These are phyloP conservation scores for Harpalus rubripes DNA, from an alignment of 2,888 invertebrate genomes.

Conservation along the genomic window DNA sequence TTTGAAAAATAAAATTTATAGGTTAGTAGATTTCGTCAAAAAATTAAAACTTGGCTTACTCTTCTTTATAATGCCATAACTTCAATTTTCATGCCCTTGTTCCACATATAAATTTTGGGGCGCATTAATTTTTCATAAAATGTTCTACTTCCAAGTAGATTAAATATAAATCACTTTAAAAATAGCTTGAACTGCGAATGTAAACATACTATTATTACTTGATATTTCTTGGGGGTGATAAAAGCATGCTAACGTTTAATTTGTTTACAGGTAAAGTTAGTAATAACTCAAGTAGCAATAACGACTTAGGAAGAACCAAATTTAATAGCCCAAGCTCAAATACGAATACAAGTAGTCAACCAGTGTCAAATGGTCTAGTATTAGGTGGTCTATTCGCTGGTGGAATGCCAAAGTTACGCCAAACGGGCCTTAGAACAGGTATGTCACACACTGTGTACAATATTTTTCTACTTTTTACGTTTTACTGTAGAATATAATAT, in stretches of 20 bases:
- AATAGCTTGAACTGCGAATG: background rate
- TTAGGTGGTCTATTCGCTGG: slow-evolving; percentile 89
- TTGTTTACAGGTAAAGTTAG: slow-evolving; percentile 80
- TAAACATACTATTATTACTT: background rate
- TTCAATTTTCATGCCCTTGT: too few relatives aligned
- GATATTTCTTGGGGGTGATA: background rate
- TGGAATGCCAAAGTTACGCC: slow-evolving; percentile 89
- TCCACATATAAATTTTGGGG: too few relatives aligned
- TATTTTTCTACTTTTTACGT: background rate
- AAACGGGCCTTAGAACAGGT: slow-evolving; percentile 81
- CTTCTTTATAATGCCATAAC: too few relatives aligned
- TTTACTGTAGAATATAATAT: background rate
- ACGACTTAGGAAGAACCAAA: slow-evolving; percentile 74
- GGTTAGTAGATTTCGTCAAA: too few relatives aligned
- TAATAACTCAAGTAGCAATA: slow-evolving; percentile 70
- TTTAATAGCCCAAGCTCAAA: slow-evolving; percentile 73
- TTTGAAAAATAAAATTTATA: too few relatives aligned
- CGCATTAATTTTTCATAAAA: too few relatives aligned
- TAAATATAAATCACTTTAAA: too few relatives aligned
- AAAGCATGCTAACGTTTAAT: background rate
- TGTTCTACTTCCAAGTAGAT: too few relatives aligned
- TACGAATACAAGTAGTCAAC: slow-evolving; percentile 72
- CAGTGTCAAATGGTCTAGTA: slow-evolving; percentile 74
- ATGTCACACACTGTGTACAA: slow-evolving; percentile 28
- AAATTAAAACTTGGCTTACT: too few relatives aligned